Percentiles rank a stretch among this genome's conserved stretches.
Evolutionary conservation across 2,888 invertebrate genomes (phyloP).

Genomic region (Drosophila paranaensis): DNA sequence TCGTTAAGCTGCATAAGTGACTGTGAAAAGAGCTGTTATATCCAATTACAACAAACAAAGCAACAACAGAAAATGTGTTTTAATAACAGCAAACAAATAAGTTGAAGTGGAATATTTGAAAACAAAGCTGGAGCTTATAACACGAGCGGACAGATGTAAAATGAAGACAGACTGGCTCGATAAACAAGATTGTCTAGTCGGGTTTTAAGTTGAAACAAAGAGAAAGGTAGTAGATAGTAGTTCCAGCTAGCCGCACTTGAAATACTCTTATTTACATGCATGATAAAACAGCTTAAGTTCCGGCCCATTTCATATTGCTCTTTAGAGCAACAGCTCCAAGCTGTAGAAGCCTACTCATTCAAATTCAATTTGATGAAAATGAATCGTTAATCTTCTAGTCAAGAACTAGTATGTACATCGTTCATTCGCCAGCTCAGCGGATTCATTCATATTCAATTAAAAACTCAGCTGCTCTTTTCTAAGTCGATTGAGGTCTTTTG

Average conservation of each 20-base stretch:
- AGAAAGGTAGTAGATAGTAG: neutral
- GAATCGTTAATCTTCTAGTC: too few relatives aligned
- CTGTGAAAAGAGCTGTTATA: neutral
- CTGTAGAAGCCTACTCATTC: too few relatives aligned
- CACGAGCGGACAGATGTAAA: neutral
- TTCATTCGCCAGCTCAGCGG: too few relatives aligned
- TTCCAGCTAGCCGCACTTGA: neutral
- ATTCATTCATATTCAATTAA: too few relatives aligned
- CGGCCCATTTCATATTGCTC: too few relatives aligned
- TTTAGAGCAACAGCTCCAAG: too few relatives aligned
- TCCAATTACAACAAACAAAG: conserved; percentile 1
- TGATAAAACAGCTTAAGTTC: too few relatives aligned
- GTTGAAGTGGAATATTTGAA: neutral
- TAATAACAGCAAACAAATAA: neutral
- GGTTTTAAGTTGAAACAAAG: neutral
- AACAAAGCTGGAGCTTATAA: neutral
- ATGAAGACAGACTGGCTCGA: neutral
- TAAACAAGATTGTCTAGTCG: conserved; percentile 6
- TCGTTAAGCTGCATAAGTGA: neutral
- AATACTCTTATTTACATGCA: neutral
- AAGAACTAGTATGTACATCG: too few relatives aligned
- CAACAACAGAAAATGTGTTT: neutral
- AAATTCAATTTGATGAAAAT: too few relatives aligned
- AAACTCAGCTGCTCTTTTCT: too few relatives aligned
- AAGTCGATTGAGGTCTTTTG: too few relatives aligned